Conservation (phyloP, 2,113 vertebrate species). For the Taurulus bubalis region DNA sequence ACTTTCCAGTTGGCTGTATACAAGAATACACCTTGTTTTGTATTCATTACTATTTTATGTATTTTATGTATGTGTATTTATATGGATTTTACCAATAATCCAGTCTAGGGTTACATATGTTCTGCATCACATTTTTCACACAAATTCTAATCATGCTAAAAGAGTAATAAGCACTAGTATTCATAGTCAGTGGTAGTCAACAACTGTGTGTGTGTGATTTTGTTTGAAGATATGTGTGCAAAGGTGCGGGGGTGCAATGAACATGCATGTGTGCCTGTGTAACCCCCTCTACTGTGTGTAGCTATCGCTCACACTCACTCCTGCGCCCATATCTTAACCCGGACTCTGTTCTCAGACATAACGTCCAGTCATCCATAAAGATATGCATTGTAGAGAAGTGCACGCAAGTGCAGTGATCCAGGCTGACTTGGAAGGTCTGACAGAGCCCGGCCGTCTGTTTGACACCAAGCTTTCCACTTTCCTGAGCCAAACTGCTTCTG, state of each 20-base stretch:
- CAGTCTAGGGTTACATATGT: not conserved
- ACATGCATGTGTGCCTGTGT: slow-evolving; percentile 32
- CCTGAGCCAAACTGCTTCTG: slow-evolving; percentile 19
- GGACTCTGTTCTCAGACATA: slow-evolving; percentile 30
- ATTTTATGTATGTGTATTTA: not conserved
- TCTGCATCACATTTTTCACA: not conserved
- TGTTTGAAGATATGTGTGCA: not conserved
- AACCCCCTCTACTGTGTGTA: slow-evolving; percentile 1
- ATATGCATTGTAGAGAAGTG: slow-evolving; percentile 18
- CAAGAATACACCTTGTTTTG: slow-evolving; percentile 1
- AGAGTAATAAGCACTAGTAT: not conserved
- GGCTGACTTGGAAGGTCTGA: slow-evolving; percentile 50
- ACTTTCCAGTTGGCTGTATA: slow-evolving; percentile 17
- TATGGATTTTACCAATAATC: not conserved
- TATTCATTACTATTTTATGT: not conserved
- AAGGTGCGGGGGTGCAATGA: not conserved
- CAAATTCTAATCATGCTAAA: not conserved
- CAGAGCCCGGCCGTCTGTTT: slow-evolving; percentile 36
- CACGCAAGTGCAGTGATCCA: slow-evolving; percentile 33
- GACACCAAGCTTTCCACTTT: slow-evolving; percentile 46
- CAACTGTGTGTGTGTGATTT: not conserved
- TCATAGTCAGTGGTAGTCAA: not conserved
- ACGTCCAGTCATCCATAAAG: slow-evolving; percentile 51
- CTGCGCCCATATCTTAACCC: slow-evolving; percentile 11
- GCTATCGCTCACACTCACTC: slow-evolving; percentile 23